phyloP scores from a whole-genome alignment of 2,797 vertebrate genomes.

The Thalassophryne amazonica region DNA sequence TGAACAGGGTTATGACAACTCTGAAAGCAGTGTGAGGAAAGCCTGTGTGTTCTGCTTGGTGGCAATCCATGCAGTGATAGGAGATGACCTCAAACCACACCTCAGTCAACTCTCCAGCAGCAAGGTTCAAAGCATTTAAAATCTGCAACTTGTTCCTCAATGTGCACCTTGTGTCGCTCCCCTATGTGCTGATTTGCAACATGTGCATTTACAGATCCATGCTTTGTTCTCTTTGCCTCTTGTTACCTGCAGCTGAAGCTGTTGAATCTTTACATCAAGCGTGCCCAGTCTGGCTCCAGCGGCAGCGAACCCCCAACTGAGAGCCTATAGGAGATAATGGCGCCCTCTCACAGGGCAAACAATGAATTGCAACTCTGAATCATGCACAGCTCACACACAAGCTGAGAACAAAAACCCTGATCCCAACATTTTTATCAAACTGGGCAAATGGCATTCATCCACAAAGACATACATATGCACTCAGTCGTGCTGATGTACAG shows the following conservation, averaged over 20 bases:
- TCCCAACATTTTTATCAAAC: slow-evolving; percentile 26
- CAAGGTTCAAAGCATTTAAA: slow-evolving; percentile 77
- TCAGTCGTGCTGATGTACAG: slow-evolving; percentile 1
- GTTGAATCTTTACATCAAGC: slow-evolving; percentile 97
- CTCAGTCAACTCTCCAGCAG: slow-evolving; percentile 95
- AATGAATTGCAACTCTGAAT: slow-evolving; percentile 66
- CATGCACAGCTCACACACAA: slow-evolving; percentile 53
- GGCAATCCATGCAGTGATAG: slow-evolving; percentile 92
- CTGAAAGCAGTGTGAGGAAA: slow-evolving; percentile 97
- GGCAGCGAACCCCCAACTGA: slow-evolving; percentile 85
- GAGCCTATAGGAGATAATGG: slow-evolving; percentile 74
- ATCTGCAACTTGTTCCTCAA: neutral
- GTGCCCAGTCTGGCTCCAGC: slow-evolving; percentile 90
- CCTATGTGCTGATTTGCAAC: neutral
- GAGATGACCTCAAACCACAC: slow-evolving; percentile 96
- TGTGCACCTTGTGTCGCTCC: neutral
- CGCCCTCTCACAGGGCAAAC: slow-evolving; percentile 58
- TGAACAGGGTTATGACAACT: slow-evolving; percentile 93
- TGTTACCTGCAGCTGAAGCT: slow-evolving; percentile 86
- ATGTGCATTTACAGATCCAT: neutral
- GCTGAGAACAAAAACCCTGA: slow-evolving; percentile 34
- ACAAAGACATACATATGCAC: slow-evolving; percentile 28
- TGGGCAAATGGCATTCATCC: slow-evolving; percentile 42
- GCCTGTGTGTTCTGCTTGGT: slow-evolving; percentile 98
- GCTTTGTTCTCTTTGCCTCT: slow-evolving; percentile 14